Conservation (phyloP, 2,113 vertebrate genomes). For the Antigone vipio region DNA sequence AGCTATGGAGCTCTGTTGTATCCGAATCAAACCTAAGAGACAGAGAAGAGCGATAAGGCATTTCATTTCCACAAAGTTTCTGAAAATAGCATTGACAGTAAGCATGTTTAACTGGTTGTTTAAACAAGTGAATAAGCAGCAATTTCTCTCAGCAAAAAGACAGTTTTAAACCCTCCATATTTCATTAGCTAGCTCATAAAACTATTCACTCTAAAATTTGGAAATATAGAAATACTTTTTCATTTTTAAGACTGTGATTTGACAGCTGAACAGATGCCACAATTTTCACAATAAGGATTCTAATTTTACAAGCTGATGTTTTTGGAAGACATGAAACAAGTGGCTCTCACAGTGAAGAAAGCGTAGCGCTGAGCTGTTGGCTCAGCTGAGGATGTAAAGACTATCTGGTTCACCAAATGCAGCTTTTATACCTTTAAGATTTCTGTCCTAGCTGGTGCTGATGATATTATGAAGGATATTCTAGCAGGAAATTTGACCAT, state of each 20-base stretch:
- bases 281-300: background rate
- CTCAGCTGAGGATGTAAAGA: background rate
- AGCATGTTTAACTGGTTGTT: background rate
- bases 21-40: slow-evolving; percentile 90
- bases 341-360: background rate
- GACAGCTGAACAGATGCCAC: background rate
- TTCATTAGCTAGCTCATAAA: background rate
- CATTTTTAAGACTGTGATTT: background rate
- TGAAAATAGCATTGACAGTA: background rate
- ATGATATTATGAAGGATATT: background rate
- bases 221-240: background rate
- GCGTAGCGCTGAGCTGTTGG: background rate
- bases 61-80: background rate
- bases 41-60: background rate
- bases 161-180: background rate
- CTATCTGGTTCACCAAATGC: background rate
- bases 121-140: background rate
- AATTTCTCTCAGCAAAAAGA: background rate
- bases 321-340: background rate
- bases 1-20: slow-evolving; percentile 96
- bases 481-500: background rate
- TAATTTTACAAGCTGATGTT: background rate
- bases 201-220: background rate
- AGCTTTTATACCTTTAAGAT: background rate
- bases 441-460: background rate